These are phyloP conservation scores for Aleiodes alternator DNA, from an alignment of 2,888 invertebrate species.

Conservation along the genomic window DNA sequence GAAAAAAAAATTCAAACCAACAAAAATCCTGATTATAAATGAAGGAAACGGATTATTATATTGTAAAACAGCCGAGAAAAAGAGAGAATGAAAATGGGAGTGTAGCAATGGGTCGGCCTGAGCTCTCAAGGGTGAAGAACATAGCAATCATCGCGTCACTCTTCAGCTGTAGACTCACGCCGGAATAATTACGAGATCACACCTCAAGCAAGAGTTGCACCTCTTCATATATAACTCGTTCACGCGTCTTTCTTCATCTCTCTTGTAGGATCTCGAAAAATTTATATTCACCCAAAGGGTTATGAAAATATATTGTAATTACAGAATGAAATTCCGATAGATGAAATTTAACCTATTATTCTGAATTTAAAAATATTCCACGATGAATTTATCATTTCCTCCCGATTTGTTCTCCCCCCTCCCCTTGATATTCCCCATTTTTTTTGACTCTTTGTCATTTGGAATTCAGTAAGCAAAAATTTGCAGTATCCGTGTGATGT, in stretches of 20 bases:
- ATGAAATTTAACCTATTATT: too few species aligned
- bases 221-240: slow-evolving; percentile 51
- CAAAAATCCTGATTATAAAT: not conserved
- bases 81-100: slow-evolving; percentile 14
- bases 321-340: not conserved
- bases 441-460: not conserved
- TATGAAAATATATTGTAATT: slow-evolving; percentile 13
- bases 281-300: slow-evolving; percentile 7
- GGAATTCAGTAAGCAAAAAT: slow-evolving; percentile 35
- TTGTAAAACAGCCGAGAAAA: not conserved
- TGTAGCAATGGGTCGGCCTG: slow-evolving; percentile 17
- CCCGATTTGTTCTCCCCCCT: not conserved
- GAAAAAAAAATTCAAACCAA: too few species aligned
- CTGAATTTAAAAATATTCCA: too few species aligned
- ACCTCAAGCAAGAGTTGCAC: slow-evolving; percentile 53
- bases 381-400: slow-evolving; percentile 22
- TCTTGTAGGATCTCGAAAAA: slow-evolving; percentile 29
- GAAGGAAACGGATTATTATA: slow-evolving; percentile 13
- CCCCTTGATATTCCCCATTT: not conserved
- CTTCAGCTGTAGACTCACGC: slow-evolving; percentile 59
- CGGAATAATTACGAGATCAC: slow-evolving; percentile 70
- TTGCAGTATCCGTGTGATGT: slow-evolving; percentile 28
- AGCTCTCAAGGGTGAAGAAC: slow-evolving; percentile 50
- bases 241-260: slow-evolving; percentile 57
- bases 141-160: slow-evolving; percentile 70